phyloP scores from a whole-genome alignment of 2,888 invertebrate species.

The Papilio elwesi region DNA sequence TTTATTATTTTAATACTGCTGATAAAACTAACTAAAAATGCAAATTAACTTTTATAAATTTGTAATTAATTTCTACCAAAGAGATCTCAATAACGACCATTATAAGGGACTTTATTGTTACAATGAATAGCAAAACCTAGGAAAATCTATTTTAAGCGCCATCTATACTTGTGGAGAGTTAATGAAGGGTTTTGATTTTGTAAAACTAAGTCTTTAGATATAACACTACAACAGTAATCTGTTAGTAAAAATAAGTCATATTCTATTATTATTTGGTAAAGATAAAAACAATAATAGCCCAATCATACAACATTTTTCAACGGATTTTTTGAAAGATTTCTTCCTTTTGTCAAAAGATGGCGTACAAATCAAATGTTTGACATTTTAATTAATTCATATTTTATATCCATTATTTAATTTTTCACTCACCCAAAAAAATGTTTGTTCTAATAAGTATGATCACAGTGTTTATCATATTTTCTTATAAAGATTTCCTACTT shows the following conservation, averaged over 20 bases:
- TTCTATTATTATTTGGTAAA: too few relatives aligned
- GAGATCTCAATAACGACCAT: not conserved
- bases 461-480: too few relatives aligned
- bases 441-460: too few relatives aligned
- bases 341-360: slow-evolving; percentile 5
- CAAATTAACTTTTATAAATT: too few relatives aligned
- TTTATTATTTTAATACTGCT: too few relatives aligned
- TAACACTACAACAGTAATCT: not conserved
- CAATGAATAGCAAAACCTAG: not conserved
- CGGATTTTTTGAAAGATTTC: not conserved
- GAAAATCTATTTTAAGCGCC: slow-evolving; percentile 29
- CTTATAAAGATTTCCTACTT: too few relatives aligned
- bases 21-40: too few relatives aligned
- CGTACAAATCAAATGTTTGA: too few relatives aligned
- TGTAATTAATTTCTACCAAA: not conserved
- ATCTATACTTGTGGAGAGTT: slow-evolving; percentile 17
- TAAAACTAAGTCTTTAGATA: not conserved
- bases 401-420: too few relatives aligned
- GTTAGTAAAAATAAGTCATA: too few relatives aligned
- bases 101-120: not conserved
- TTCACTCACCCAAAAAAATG: too few relatives aligned
- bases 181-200: not conserved
- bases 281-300: not conserved
- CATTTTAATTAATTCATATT: too few relatives aligned
- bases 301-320: not conserved